These are phyloP conservation scores for Emmelina monodactyla DNA, from an alignment of 2,888 invertebrate species.

Conservation along the genomic window DNA sequence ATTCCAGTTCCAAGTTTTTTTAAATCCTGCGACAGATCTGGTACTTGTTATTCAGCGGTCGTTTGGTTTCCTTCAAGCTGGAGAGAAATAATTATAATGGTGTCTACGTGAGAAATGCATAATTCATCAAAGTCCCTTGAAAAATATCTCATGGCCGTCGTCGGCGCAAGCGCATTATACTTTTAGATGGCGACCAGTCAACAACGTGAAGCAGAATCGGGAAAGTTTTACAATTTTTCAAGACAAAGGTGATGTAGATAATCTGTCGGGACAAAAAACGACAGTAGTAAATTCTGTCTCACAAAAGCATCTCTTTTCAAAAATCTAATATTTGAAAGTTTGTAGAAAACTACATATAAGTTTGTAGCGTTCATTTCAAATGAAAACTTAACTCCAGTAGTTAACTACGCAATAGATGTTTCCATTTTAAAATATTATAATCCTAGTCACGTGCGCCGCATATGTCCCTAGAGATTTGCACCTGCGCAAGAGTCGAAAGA, in stretches of 20 bases:
- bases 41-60: conserved; percentile 42
- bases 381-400: too few species aligned
- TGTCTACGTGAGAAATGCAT: conserved; percentile 51
- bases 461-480: conserved; percentile 8
- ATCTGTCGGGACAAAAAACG: too few species aligned
- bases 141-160: conserved; percentile 44
- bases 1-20: not conserved
- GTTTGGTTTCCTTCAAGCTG: conserved; percentile 35
- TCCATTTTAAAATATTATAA: conserved; percentile 10
- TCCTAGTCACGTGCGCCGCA: not conserved
- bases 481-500: conserved; percentile 9
- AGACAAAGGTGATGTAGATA: too few species aligned
- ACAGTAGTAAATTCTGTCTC: too few species aligned
- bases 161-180: conserved; percentile 49
- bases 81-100: conserved; percentile 58
- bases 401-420: not conserved
- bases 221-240: not conserved
- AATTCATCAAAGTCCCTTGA: conserved; percentile 56
- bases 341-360: too few species aligned
- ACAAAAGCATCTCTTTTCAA: too few species aligned
- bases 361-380: too few species aligned
- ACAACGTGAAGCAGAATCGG: not conserved
- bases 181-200: conserved; percentile 36
- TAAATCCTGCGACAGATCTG: conserved; percentile 1
- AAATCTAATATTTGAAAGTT: too few species aligned